phyloP scores from a whole-genome alignment of 2,113 vertebrate species.

The Rhineura floridana region DNA sequence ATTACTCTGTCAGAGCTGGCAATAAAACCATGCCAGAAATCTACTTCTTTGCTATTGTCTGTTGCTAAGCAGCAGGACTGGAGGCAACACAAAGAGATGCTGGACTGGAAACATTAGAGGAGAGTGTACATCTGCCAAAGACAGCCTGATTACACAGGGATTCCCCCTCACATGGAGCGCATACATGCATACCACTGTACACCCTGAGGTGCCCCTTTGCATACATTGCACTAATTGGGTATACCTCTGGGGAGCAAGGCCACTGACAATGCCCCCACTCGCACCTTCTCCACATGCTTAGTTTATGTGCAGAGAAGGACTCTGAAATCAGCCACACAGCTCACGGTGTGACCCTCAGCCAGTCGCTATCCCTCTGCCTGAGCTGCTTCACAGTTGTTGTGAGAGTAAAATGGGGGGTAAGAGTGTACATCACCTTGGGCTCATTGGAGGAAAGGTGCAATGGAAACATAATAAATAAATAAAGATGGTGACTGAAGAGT shows the following conservation, averaged over 20 bases:
- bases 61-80: slow-evolving; percentile 19
- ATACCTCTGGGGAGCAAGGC: background rate
- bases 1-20: background rate
- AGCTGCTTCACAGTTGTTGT: too few relatives aligned
- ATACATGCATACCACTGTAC: background rate
- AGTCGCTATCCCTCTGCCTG: too few relatives aligned
- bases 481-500: too few relatives aligned
- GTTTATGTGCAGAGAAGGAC: background rate
- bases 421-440: too few relatives aligned
- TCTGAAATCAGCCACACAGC: background rate
- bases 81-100: background rate
- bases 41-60: slow-evolving; percentile 1
- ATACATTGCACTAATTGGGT: background rate
- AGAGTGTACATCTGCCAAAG: background rate
- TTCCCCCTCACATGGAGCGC: too few relatives aligned
- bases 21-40: slow-evolving; percentile 1
- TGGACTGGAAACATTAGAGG: background rate
- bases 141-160: background rate
- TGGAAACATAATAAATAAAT: too few relatives aligned
- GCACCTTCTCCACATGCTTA: background rate
- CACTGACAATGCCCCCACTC: background rate
- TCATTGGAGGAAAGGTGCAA: too few relatives aligned
- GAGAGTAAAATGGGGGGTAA: too few relatives aligned
- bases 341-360: too few relatives aligned
- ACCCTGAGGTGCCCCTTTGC: background rate